Conservation (phyloP, 2,888 invertebrate genomes). For the Formica aserva region DNA sequence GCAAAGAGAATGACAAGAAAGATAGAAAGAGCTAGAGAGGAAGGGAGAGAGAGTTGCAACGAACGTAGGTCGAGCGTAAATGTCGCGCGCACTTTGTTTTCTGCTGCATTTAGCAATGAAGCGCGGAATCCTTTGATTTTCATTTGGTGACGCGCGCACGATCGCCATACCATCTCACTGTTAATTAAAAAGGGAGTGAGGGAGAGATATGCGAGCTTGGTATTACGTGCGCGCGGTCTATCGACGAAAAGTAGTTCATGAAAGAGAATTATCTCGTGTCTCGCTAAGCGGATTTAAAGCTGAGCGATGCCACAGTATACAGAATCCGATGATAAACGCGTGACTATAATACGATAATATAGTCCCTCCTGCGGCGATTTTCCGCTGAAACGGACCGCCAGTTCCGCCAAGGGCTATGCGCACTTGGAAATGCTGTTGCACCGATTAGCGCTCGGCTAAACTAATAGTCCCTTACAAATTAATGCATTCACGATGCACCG, state of each 20-base stretch:
- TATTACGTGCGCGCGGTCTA: background rate
- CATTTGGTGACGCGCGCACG: background rate
- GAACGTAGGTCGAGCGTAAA: slow-evolving; percentile 28
- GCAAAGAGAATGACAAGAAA: slow-evolving; percentile 4
- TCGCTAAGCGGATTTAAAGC: slow-evolving; percentile 16
- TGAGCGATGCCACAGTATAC: background rate
- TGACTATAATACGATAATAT: slow-evolving; percentile 8
- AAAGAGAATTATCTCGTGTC: slow-evolving; percentile 1
- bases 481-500: slow-evolving; percentile 58
- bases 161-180: background rate
- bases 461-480: slow-evolving; percentile 60
- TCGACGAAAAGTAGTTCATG: background rate
- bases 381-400: slow-evolving; percentile 29
- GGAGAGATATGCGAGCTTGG: background rate
- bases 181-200: slow-evolving; percentile 24
- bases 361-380: slow-evolving; percentile 39
- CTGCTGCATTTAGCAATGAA: slow-evolving; percentile 36
- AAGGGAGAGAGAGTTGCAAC: background rate
- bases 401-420: slow-evolving; percentile 19
- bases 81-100: slow-evolving; percentile 42
- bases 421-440: slow-evolving; percentile 16
- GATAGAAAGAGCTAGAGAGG: background rate
- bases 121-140: slow-evolving; percentile 38
- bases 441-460: slow-evolving; percentile 50
- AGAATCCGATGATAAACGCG: slow-evolving; percentile 22